Base-by-base conservation (phyloP, 2,113 vertebrate species). In the Myiagra hebetior region DNA sequence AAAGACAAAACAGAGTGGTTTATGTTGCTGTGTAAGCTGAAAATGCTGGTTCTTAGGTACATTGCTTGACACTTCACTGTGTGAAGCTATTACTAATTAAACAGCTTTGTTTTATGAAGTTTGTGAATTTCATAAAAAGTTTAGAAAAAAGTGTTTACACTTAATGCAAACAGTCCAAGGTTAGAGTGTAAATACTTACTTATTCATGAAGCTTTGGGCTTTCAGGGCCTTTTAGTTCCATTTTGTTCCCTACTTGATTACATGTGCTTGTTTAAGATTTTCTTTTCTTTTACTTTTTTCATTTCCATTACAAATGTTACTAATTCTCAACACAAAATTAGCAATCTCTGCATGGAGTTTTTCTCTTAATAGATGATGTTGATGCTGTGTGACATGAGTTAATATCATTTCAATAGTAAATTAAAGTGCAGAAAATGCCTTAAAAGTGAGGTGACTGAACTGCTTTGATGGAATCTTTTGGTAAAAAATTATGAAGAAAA, bases 31-130 rank as follows among this genome's bases (percentile, higher is more conserved):
- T 52, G 42, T 84, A 86, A 94, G 79, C 75, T 74, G 59, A 62
- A 96, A 96, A 86, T 87, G 15, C 55, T 83, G 42, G 11, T 41
- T 91, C 53, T 85, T 63, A 68, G 49, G 50, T 49, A 82, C 39
- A 39, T 60, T 86, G 69, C 89, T 94, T 88, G 73, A 70, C 52
- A 81, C 28, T 84, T 89, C 56, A 72, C 60, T 60, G 21, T 60
- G 22, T 67, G 83, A 89, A 79, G 41, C 15, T 91, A 85, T 91
- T 93, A 91, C 62, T 81, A 94, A 90, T 93, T 95, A 91, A 95
- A 90, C 30, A 91, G 41, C 18, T 59, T 50, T 82, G 70, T 69
- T 95, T 94, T 67, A 77, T 7, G 3, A 93, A 94, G 53, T 74
- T 86, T 90, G 16, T 90, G 69, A 56, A 73, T 33, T 91, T 90